These are phyloP conservation scores for Heliconius hermathena DNA, from an alignment of 1,140 invertebrate genomes.

Conservation along the genomic window DNA sequence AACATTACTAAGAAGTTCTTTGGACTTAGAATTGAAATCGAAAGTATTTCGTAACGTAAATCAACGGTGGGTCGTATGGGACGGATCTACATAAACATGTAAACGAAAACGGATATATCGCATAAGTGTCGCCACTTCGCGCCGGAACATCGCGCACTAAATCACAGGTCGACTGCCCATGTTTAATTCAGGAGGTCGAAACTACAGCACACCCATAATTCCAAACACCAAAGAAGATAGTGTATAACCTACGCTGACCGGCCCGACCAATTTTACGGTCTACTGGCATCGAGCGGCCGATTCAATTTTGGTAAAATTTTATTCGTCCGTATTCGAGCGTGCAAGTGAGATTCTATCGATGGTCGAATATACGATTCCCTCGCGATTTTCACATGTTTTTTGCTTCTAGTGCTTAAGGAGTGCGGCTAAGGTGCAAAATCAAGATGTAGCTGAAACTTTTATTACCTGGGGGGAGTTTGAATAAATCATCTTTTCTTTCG, in stretches of 20 bases:
- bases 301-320: slow-evolving; percentile 80
- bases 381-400: slow-evolving; percentile 49
- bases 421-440: slow-evolving; percentile 24
- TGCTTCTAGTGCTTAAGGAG: slow-evolving; percentile 23
- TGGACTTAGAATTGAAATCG: neutral
- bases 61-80: neutral
- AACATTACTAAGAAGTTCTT: neutral
- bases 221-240: slow-evolving; percentile 66
- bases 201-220: slow-evolving; percentile 45
- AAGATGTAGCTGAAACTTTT: slow-evolving; percentile 19
- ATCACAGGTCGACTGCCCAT: slow-evolving; percentile 68
- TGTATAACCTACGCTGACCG: slow-evolving; percentile 50
- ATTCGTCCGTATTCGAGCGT: slow-evolving; percentile 71
- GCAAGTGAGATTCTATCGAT: slow-evolving; percentile 68
- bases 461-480: slow-evolving; percentile 4
- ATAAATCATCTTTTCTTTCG: slow-evolving; percentile 9
- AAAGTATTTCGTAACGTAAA: neutral
- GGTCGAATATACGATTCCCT: slow-evolving; percentile 61
- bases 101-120: slow-evolving; percentile 61
- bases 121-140: slow-evolving; percentile 53
- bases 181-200: slow-evolving; percentile 71
- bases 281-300: slow-evolving; percentile 62
- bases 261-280: slow-evolving; percentile 75
- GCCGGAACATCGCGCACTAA: slow-evolving; percentile 61
- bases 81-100: slow-evolving; percentile 41